Evolutionary conservation across 2,888 invertebrate genomes (phyloP), one percentile per base, ranked within the genome.

Genomic region (Idaea dimidiata): DNA sequence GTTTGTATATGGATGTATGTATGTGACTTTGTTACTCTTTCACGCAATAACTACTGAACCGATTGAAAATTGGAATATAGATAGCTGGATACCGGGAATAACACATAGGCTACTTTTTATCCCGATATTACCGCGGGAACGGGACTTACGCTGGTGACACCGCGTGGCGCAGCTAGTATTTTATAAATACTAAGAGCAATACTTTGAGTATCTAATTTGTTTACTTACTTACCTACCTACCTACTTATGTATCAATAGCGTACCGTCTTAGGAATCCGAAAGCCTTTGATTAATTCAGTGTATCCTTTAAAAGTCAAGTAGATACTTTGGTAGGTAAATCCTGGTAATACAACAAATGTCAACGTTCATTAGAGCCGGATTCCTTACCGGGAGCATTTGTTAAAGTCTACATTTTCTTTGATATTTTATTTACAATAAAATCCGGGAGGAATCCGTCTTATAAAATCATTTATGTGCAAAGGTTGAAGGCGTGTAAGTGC

Each of bases 291-390:
- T 43, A 43, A 43, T 43, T 43, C 43, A 43, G 43, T 43, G 43
- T 43, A 43, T 43, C 43, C 43, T 43, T 43, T 43, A 43, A 14
- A 43, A 43, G 43, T 43, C 43, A 43, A 43, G 43, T 14, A 43
- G 43, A 10, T 43, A 43, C 43, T 43, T 43, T 43, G 14, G 14
- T 43, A 43, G 43, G 43, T 43, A 43, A 43, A 43, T 43, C 10
- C 10, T 43, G 43, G 43, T 43, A 43, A 43, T 43, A 43, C 14
- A 43, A 43, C 43, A 43, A 43, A 43, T 43, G 43, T 43, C 43
- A 62, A 62, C 69, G 70, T 70, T 76, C 70, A 75, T 78, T 73
- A 75, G 67, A 62, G 70, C 68, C 72, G 67, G 67, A 72, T 71
- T 74, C 68, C 66, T 64, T 24, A 59, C 62, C 58, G 58, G 57